Percentiles rank a stretch among this genome's conserved stretches.
phyloP scores from a whole-genome alignment of 1,140 invertebrate genomes.

The Tribolium madens region DNA sequence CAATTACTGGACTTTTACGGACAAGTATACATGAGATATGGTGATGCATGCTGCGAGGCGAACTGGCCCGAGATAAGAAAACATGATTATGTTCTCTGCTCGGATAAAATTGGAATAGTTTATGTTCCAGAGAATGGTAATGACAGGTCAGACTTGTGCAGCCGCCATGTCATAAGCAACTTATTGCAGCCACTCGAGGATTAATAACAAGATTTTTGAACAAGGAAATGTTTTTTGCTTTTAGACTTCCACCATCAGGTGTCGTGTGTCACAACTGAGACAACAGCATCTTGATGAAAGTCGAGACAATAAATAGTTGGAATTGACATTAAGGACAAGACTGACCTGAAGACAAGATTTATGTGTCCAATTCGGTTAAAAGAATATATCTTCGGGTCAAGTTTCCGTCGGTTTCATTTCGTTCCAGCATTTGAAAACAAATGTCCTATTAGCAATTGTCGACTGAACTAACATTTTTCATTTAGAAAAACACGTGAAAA shows the following conservation, averaged over 20 bases:
- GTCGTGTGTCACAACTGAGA: background rate
- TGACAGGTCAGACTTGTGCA: background rate
- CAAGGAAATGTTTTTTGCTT: background rate
- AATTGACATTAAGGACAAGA: slow-evolving; percentile 18
- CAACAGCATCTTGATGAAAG: background rate
- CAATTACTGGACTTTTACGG: slow-evolving; percentile 52
- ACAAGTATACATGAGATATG: slow-evolving; percentile 42
- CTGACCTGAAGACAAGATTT: background rate
- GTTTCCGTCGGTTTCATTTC: background rate
- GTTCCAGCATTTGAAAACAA: background rate
- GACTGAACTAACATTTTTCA: slow-evolving; percentile 12
- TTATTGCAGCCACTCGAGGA: background rate
- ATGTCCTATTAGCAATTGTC: slow-evolving; percentile 8
- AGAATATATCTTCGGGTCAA: slow-evolving; percentile 14
- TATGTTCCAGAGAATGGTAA: background rate
- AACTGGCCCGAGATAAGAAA: slow-evolving; percentile 14
- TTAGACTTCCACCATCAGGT: background rate
- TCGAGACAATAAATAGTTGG: background rate
- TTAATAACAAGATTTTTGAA: slow-evolving; percentile 1
- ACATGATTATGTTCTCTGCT: slow-evolving; percentile 34
- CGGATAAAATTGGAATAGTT: slow-evolving; percentile 9
- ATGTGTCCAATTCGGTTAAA: slow-evolving; percentile 15
- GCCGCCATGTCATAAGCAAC: slow-evolving; percentile 6
- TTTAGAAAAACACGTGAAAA: background rate
- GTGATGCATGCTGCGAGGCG: background rate